A percentile compares a stretch with the other conserved stretches of the same genome.
Conservation (phyloP, 1,140 invertebrate species). For the Bombyx mori region ASM3026992v2 NC_085111.1:8012501-8013000, state of each 20-base stretch:
- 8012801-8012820: constrained; percentile 4
- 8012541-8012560: no score
- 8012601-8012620: no score
- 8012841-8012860: neutral
- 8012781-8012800: neutral
- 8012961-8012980: no score
- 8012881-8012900: constrained; percentile 1
- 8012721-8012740: constrained; percentile 5
- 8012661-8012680: neutral
- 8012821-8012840: neutral
- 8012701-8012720: constrained; percentile 1
- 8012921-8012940: no score
- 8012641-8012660: neutral
- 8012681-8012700: constrained; percentile 4
- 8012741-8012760: constrained; percentile 3
- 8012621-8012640: no score
- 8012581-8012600: no score
- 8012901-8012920: no score
- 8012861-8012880: neutral
- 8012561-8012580: no score
- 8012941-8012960: no score
- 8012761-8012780: constrained; percentile 6
- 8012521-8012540: no score
- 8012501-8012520: no score
- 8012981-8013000: no score